Base-by-base conservation (phyloP, 2,888 invertebrate genomes). In the Pandemis cinnamomeana region DNA sequence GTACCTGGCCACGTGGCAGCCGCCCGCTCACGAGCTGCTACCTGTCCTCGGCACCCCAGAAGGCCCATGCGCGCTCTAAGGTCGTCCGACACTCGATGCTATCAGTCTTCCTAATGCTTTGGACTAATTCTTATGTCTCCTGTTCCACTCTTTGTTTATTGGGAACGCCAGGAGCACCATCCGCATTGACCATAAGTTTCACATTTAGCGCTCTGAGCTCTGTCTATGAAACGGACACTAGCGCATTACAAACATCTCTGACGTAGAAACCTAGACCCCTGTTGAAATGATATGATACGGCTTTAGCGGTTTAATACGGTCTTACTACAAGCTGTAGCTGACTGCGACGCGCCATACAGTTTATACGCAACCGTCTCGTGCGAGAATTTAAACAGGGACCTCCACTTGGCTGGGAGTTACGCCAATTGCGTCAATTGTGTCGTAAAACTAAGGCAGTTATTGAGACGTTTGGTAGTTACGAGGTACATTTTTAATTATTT, bases 1-100 rank as follows among this genome's bases (percentile, higher is more conserved):
- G 86, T 92, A 92, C 92, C 93, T 91, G 91, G 86, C 89, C 93
- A 93, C 93, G 93, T 93, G 93, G 92, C 86, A 67, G 69, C 72
- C 60, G 53, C 41, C 62, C 53, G 61, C 51, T 67, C 80, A 79
- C 81, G 76, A 81, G 81, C 83, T 83, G 83, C 82, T 81, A 86
- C 87, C 87, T 86, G 86, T 81, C 80, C 78, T 78, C 80, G 62
- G 51, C 67, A 44, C 15, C 67, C 68, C 41, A 42, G 60, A 42
- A 51, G 51, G 42, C 66, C 60, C 42, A 15, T 42, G 36, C 44
- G n/a, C 51, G 42, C 60, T 44, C 48, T 66, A 60, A 64, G 42
- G 58, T 15, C 60, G 44, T 27, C 44, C 62, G 10, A 13, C 27
- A 46, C 44, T 11, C 63, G 20, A 27, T 0, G 46, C 44, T 64